These are phyloP conservation scores for Xylocampa areola DNA, from an alignment of 2,888 invertebrate species.

Conservation along the genomic window DNA sequence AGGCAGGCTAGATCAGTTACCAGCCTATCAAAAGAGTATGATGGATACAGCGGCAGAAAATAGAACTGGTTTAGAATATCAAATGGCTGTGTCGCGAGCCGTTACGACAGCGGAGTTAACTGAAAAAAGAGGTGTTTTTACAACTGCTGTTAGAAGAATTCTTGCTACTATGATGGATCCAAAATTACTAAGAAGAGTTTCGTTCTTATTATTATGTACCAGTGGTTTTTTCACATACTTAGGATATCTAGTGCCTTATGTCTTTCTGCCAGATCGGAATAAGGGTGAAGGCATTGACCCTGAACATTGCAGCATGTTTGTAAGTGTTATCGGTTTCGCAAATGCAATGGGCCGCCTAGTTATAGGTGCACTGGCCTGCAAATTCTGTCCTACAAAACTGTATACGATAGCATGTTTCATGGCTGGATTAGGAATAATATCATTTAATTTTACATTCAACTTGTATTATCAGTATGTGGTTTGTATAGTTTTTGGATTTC, in stretches of 20 bases:
- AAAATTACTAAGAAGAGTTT: slow-evolving; percentile 71
- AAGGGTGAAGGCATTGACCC: slow-evolving; percentile 69
- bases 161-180: slow-evolving; percentile 86
- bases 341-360: slow-evolving; percentile 76
- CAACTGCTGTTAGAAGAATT: slow-evolving; percentile 80
- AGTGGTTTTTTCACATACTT: slow-evolving; percentile 75
- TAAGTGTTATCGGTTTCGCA: slow-evolving; percentile 78
- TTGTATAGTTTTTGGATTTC: slow-evolving; percentile 77
- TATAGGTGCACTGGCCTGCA: slow-evolving; percentile 73
- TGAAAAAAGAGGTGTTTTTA: slow-evolving; percentile 79
- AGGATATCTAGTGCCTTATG: slow-evolving; percentile 80
- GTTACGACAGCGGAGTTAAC: slow-evolving; percentile 77
- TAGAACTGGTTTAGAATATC: slow-evolving; percentile 84
- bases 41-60: slow-evolving; percentile 65
- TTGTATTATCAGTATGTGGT: slow-evolving; percentile 78
- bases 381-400: slow-evolving; percentile 71
- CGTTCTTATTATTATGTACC: slow-evolving; percentile 72
- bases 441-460: slow-evolving; percentile 73
- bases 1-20: slow-evolving; percentile 76
- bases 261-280: slow-evolving; percentile 78
- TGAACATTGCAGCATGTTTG: slow-evolving; percentile 73
- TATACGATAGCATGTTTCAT: slow-evolving; percentile 61
- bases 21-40: slow-evolving; percentile 80
- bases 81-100: slow-evolving; percentile 83
- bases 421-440: slow-evolving; percentile 71